A percentile compares a stretch with the other conserved stretches of the same genome.
These are phyloP conservation scores for Thunnus thynnus DNA, from an alignment of 2,113 vertebrate species.

Conservation along the genomic window DNA sequence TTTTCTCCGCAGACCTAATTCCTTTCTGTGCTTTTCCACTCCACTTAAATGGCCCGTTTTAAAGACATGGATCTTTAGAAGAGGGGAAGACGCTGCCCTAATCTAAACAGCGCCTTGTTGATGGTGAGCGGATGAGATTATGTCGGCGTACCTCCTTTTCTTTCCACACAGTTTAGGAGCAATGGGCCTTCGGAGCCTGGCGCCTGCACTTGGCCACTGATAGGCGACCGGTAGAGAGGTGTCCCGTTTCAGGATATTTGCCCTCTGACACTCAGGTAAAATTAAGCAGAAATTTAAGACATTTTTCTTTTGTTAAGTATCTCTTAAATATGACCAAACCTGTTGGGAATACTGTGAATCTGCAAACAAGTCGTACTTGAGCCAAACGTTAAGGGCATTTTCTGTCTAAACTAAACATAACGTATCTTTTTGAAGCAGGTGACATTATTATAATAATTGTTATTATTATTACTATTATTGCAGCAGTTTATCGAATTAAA, in stretches of 20 bases:
- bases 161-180: conserved; percentile 78
- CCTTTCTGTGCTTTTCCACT: not conserved
- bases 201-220: conserved; percentile 83
- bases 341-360: no score
- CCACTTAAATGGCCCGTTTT: conserved; percentile 64
- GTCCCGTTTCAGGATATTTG: conserved; percentile 70
- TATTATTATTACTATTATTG: not conserved
- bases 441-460: not conserved
- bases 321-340: not conserved
- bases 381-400: not conserved
- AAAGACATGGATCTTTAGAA: conserved; percentile 61
- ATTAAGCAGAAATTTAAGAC: not conserved
- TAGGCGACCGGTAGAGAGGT: conserved; percentile 68
- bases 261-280: conserved; percentile 45
- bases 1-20: conserved; percentile 1
- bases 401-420: not conserved
- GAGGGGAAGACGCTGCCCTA: conserved; percentile 65
- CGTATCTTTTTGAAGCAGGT: not conserved
- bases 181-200: conserved; percentile 83
- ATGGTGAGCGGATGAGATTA: conserved; percentile 86
- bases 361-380: not conserved
- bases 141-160: conserved; percentile 77
- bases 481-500: no score
- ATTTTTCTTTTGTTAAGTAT: not conserved
- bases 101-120: conserved; percentile 84